A percentile compares a stretch with the other conserved stretches of the same genome.
Conservation (phyloP, 1,140 invertebrate species). For the Drosophila ogumai region DNA sequence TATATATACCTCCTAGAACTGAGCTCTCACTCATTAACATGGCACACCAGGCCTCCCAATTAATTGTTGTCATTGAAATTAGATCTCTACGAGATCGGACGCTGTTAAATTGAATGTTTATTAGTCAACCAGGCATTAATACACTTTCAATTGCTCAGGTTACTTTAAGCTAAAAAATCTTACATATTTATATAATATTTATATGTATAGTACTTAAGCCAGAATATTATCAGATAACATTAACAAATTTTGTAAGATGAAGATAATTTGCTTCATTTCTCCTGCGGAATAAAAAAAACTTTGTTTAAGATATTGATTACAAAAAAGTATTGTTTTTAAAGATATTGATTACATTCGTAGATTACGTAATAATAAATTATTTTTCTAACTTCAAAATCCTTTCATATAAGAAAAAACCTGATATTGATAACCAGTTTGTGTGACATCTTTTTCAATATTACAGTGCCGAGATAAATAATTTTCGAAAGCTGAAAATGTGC, state of each 20-base stretch:
- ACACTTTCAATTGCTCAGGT: neutral
- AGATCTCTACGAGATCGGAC: constrained; percentile 8
- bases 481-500: neutral
- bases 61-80: constrained; percentile 21
- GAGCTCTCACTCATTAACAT: constrained; percentile 14
- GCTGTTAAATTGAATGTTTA: neutral
- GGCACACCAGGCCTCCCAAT: neutral
- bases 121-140: too few relatives aligned
- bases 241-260: too few relatives aligned
- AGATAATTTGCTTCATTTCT: too few relatives aligned
- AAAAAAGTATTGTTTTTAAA: neutral
- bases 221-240: too few relatives aligned
- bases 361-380: neutral
- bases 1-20: neutral
- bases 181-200: too few relatives aligned
- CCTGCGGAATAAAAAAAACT: neutral
- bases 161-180: neutral
- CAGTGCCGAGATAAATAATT: neutral
- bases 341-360: neutral
- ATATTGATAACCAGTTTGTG: neutral
- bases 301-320: neutral
- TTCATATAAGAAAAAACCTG: neutral
- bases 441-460: neutral
- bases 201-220: too few relatives aligned
- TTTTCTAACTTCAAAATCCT: neutral